Percentiles rank a stretch among this genome's conserved stretches.
phyloP scores from a whole-genome alignment of 1,140 invertebrate genomes.

The honey bee (Apis mellifera) region DNA sequence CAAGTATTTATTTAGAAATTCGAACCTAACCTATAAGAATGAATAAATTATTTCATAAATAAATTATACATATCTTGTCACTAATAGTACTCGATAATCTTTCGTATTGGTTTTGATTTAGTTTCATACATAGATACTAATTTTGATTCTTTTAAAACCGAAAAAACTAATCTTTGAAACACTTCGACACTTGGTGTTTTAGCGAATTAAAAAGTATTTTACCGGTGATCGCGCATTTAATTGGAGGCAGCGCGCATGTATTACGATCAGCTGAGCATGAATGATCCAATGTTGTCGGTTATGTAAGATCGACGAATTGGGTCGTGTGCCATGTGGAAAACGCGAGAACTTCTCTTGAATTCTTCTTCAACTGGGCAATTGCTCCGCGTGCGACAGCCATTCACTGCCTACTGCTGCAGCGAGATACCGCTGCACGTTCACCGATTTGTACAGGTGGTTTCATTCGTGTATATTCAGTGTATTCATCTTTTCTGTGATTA shows the following conservation, averaged over 20 bases:
- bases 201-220: background rate
- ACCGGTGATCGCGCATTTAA: background rate
- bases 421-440: background rate
- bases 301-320: constrained; percentile 34
- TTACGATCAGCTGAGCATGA: constrained; percentile 40
- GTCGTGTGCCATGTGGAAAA: constrained; percentile 40
- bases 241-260: constrained; percentile 7
- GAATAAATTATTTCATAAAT: too few relatives aligned
- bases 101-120: too few relatives aligned
- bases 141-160: too few relatives aligned
- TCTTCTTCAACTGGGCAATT: constrained; percentile 7
- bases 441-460: constrained; percentile 8
- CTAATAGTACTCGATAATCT: too few relatives aligned
- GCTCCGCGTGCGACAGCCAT: constrained; percentile 5
- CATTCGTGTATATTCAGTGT: background rate
- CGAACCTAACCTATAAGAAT: too few relatives aligned
- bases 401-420: background rate
- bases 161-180: too few relatives aligned
- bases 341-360: constrained; percentile 16
- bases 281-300: constrained; percentile 39
- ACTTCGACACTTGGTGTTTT: background rate
- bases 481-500: background rate
- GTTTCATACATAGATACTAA: too few relatives aligned
- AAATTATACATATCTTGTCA: too few relatives aligned
- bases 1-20: too few relatives aligned